Evolutionary conservation across 1,140 invertebrate species (phyloP).

Genomic region (Aethina tumida): DNA sequence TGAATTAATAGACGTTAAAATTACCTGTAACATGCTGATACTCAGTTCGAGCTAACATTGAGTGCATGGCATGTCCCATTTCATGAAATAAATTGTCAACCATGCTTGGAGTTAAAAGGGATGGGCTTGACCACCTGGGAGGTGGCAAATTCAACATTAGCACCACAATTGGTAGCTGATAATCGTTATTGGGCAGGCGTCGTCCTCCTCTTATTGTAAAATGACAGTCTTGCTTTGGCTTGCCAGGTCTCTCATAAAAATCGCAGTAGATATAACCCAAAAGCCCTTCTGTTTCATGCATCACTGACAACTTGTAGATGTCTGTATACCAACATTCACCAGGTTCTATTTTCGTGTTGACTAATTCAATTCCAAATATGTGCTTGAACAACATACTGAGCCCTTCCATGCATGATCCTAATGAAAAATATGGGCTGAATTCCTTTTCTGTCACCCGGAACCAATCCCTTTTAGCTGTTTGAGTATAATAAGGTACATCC

Average conservation of each 20-base stretch:
- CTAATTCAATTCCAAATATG: conserved; percentile 70
- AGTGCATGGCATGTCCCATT: conserved; percentile 98
- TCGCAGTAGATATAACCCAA: conserved; percentile 97
- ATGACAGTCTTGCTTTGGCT: conserved; percentile 96
- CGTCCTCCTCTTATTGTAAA: conserved; percentile 95
- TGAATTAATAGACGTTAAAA: not conserved
- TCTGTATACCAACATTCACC: conserved; percentile 60
- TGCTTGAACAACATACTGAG: conserved; percentile 73
- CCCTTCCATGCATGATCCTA: conserved; percentile 94
- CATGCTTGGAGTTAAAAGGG: conserved; percentile 68
- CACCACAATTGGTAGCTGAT: conserved; percentile 88
- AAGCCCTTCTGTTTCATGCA: conserved; percentile 64
- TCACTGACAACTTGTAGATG: conserved; percentile 81
- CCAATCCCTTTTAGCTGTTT: conserved; percentile 58
- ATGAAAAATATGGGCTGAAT: conserved; percentile 82
- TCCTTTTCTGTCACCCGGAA: conserved; percentile 58
- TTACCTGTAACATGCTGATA: conserved; percentile 93
- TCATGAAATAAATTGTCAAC: conserved; percentile 98
- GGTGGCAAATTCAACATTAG: conserved; percentile 81
- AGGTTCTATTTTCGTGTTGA: conserved; percentile 54
- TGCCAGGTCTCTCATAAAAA: conserved; percentile 81
- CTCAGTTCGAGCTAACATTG: conserved; percentile 88
- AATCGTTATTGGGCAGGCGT: conserved; percentile 64
- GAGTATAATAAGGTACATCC: conserved; percentile 77
- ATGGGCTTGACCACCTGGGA: conserved; percentile 64